Percentiles rank a stretch among this genome's conserved stretches.
phyloP scores from a whole-genome alignment of 2,797 vertebrate species.

The Gallinago stenura region DNA sequence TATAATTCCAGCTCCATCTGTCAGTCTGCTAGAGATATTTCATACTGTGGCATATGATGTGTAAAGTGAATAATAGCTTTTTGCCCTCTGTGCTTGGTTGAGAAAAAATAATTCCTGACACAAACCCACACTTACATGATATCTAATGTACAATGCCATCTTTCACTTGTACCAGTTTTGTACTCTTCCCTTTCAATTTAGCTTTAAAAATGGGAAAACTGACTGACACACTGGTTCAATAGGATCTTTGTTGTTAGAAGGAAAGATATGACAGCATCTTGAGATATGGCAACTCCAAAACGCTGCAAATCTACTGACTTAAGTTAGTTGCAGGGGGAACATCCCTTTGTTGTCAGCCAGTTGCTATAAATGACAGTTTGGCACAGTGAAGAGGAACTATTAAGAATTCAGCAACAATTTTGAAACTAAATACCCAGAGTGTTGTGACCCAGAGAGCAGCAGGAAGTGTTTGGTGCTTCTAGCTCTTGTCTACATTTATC shows the following conservation, averaged over 20 bases:
- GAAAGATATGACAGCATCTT: background rate
- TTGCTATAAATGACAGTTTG: background rate
- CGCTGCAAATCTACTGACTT: background rate
- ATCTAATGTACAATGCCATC: background rate
- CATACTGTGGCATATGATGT: background rate
- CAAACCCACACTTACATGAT: background rate
- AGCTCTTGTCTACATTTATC: background rate
- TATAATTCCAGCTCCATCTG: background rate
- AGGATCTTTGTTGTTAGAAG: background rate
- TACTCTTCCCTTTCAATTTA: background rate
- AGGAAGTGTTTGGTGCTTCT: background rate
- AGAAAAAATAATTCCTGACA: background rate
- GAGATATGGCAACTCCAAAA: background rate
- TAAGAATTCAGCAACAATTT: background rate
- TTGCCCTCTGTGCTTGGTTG: background rate
- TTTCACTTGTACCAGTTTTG: background rate
- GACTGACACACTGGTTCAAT: background rate
- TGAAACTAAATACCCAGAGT: background rate
- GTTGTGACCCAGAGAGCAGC: background rate
- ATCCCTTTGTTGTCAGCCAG: background rate
- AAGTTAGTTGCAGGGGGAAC: background rate
- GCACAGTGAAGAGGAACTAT: background rate
- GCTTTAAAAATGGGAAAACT: background rate
- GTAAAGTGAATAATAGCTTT: background rate
- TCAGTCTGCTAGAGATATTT: background rate